Evolutionary conservation across 2,888 invertebrate genomes (phyloP), one percentile per base, ranked within the genome.

Genomic region (Aphodius granarius): DNA sequence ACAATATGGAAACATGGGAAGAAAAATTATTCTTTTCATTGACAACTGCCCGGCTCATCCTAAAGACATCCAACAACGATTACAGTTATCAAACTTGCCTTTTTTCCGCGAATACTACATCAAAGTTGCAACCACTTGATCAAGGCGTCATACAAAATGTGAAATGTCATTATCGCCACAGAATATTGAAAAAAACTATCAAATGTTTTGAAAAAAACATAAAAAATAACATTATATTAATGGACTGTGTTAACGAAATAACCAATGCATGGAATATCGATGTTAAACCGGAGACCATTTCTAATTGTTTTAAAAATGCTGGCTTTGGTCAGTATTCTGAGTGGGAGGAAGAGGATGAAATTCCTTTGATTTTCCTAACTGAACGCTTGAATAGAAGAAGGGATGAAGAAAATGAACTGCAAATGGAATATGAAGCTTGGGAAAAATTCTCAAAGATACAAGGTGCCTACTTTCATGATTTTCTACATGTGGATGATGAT

Each of bases 261-360:
- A 66, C 19, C 63, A 73, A 23, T 70, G 73, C 73, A 73, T 73
- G 68, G 73, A 64, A 73, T 20, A 73, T 73, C 65, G 66, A 73
- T 16, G 73, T 73, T 73, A 73, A 73, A 66, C 68, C 73, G 5
- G 66, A 73, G 63, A 73, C 23, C 43, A 73, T 73, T 73, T 62
- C 68, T 68, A 73, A 73, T 73, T 73, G 68, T 20, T 66, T 73
- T 68, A 73, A 70, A 68, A 73, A 23, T 66, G 68, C 73, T 17
- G 68, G 73, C 1, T 73, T 62, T 73, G 78, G 75, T 73, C 72
- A 76, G 19, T 68, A 64, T 73, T 73, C 74, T 66, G 74, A 75
- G 17, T 73, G 78, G 79, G 71, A 76, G 66, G 77, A 79, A 43
- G 79, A 77, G 16, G 77, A 79, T 74, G 72, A 78, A 73, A 66